These are phyloP conservation scores for Nephrotoma flavescens DNA, from an alignment of 2,888 invertebrate genomes.

Conservation along the genomic window DNA sequence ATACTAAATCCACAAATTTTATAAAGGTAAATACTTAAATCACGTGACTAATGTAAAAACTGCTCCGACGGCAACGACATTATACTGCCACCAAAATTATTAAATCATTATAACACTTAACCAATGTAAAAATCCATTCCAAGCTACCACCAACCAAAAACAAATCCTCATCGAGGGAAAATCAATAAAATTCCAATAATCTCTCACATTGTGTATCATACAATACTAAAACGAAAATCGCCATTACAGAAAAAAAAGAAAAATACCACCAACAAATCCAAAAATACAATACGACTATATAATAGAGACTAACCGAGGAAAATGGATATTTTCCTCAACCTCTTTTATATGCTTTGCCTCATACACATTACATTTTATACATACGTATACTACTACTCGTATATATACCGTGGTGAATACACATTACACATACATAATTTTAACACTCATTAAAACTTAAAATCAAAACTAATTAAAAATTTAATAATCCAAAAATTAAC, in stretches of 20 bases:
- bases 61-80: neutral
- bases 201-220: neutral
- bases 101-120: neutral
- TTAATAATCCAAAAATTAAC: neutral
- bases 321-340: neutral
- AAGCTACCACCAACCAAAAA: neutral
- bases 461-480: neutral
- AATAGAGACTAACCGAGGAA: neutral
- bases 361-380: neutral
- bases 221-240: neutral
- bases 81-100: neutral
- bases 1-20: too few species aligned
- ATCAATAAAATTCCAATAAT: neutral
- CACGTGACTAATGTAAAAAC: too few species aligned
- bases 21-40: too few species aligned
- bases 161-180: neutral
- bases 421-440: neutral
- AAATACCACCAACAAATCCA: neutral
- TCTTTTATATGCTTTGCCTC: neutral
- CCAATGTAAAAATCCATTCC: neutral
- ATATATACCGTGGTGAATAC: neutral
- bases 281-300: neutral
- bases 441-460: neutral
- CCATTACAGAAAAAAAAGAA: neutral
- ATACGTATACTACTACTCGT: neutral